phyloP scores from a whole-genome alignment of 2,888 invertebrate species.

The Drosophila antonietae region DNA sequence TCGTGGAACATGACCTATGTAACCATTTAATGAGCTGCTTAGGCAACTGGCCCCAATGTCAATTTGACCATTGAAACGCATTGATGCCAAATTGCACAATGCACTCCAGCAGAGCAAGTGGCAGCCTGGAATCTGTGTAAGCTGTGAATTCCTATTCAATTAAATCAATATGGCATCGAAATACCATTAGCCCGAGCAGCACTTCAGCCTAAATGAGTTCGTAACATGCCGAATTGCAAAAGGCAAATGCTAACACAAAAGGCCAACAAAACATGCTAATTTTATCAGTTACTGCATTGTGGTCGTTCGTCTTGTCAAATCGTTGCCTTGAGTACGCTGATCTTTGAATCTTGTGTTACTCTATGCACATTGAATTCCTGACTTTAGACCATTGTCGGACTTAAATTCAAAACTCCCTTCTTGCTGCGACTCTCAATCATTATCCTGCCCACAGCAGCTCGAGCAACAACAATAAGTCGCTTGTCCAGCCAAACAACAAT shows the following conservation, averaged over 20 bases:
- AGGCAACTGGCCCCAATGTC: slow-evolving; percentile 1
- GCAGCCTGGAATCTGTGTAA: neutral
- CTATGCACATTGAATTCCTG: neutral
- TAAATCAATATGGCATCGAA: neutral
- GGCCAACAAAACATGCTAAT: neutral
- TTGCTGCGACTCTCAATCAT: neutral
- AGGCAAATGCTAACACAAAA: neutral
- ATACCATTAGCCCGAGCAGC: neutral
- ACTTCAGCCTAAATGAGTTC: neutral
- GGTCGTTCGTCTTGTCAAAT: neutral
- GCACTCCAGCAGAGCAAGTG: neutral
- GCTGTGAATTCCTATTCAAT: neutral
- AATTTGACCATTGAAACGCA: neutral
- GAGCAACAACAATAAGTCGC: slow-evolving; percentile 20
- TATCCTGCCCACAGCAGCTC: slow-evolving; percentile 12
- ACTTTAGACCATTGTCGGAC: neutral
- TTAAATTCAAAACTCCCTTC: slow-evolving; percentile 1
- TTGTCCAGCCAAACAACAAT: slow-evolving; percentile 23
- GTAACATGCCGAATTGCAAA: too few relatives aligned
- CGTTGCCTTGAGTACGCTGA: neutral
- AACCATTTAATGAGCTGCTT: neutral
- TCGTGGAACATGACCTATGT: neutral
- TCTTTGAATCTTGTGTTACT: neutral
- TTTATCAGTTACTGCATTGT: neutral
- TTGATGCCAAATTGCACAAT: neutral